phyloP scores from a whole-genome alignment of 1,140 invertebrate species.

The Plutomurus gul region DNA sequence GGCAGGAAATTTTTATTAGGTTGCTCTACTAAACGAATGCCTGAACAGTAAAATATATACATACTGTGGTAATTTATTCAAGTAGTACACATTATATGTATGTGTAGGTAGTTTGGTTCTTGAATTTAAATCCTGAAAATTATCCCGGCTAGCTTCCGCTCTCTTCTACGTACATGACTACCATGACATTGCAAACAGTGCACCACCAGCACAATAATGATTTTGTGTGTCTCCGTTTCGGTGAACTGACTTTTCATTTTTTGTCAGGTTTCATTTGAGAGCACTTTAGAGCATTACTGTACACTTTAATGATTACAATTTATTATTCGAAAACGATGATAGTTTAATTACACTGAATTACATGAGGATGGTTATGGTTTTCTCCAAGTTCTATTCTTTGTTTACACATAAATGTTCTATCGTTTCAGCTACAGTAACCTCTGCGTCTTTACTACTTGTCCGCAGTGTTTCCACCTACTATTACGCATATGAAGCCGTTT shows the following conservation, averaged over 20 bases:
- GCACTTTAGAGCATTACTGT: not conserved
- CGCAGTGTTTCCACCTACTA: too few relatives aligned
- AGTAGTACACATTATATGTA: too few relatives aligned
- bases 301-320: slow-evolving; percentile 2
- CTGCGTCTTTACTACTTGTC: too few relatives aligned
- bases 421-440: too few relatives aligned
- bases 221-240: not conserved
- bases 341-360: not conserved
- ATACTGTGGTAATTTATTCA: not conserved
- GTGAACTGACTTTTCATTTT: not conserved
- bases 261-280: slow-evolving; percentile 10
- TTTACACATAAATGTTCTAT: too few relatives aligned
- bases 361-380: not conserved
- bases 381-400: not conserved
- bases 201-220: not conserved
- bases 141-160: slow-evolving; percentile 6
- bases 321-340: slow-evolving; percentile 25
- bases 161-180: not conserved
- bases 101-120: slow-evolving; percentile 19
- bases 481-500: too few relatives aligned
- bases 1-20: slow-evolving; percentile 15
- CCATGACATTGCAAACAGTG: not conserved
- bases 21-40: not conserved
- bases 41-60: not conserved
- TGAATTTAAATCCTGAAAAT: slow-evolving; percentile 18